Conservation (phyloP, 2,797 vertebrate genomes). For the Xenops minutus region DNA sequence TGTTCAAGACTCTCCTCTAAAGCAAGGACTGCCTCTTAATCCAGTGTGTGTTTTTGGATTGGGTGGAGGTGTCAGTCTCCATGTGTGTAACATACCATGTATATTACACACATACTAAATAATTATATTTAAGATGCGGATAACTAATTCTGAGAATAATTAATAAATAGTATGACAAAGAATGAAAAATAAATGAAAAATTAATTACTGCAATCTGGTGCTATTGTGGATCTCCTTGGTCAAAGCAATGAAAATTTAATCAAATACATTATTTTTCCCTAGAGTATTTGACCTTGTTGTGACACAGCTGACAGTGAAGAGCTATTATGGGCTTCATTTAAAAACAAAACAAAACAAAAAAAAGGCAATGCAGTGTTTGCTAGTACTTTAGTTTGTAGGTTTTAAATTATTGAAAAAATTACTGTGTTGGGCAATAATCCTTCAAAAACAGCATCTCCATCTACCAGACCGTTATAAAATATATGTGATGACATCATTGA, state of each 20-base stretch:
- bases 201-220: conserved; percentile 48
- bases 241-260: conserved; percentile 71
- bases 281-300: conserved; percentile 79
- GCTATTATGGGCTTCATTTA: conserved; percentile 43
- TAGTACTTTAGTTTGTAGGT: conserved; percentile 42
- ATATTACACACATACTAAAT: background rate
- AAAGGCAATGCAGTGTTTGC: conserved; percentile 7
- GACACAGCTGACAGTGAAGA: conserved; percentile 73
- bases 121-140: background rate
- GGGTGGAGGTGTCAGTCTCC: background rate
- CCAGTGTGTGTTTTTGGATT: background rate
- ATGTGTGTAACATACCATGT: background rate
- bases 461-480: conserved; percentile 74
- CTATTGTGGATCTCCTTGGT: conserved; percentile 47
- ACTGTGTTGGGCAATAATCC: conserved; percentile 60
- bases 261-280: conserved; percentile 66
- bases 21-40: background rate
- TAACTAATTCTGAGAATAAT: background rate
- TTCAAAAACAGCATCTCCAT: conserved; percentile 71
- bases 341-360: background rate
- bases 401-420: conserved; percentile 61
- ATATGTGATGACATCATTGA: conserved; percentile 89
- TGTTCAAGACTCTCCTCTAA: background rate
- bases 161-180: background rate
- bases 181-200: conserved; percentile 27